Evolutionary conservation across 1,140 invertebrate genomes (phyloP), one percentile per base, ranked within the genome.

Genomic region (Procambarus clarkii): DNA sequence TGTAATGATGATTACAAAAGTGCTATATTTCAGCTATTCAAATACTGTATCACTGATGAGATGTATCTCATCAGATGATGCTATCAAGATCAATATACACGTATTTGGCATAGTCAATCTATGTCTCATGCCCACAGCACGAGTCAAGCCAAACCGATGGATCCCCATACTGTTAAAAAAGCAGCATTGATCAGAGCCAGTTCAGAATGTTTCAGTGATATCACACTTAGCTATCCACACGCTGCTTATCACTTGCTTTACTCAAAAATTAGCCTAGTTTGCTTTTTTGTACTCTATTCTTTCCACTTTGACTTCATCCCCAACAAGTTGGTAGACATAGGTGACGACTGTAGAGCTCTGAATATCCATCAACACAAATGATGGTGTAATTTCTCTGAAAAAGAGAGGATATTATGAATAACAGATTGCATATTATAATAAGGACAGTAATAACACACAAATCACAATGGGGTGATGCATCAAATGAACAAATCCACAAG

Each of bases 361-460:
- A 93, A 99, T 99, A 94, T 99, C 99, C 97, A 99, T 98, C 50
- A 99, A 95, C 13, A 99, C 98, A 95, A 99, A 99, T 2, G 99
- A 99, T 85, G 99, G 98, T 92, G 97, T 98, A 45, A 99, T 96
- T 93, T 96, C 96, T 91, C 98, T 99, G 95, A 45, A 45, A 84
- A 76, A 7, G 15, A 86, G 34, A 86, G 13, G 15, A 64, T 64
- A 64, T 18, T 15, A 21, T 64, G 60, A 21, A 64, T 64, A 64
- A 64, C 18, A 54, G 50, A 3, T 34, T 34, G 2, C 50, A 4
- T 3, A 3, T 9, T 1, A 54, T 8, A 8, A 54, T 54, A 4
- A 2, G 50, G 13, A 54, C 13, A 54, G 50, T 54, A 5, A 5
- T 13, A 54, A 34, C 34, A 34, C 34, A 34, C 34, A 34, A 34